Conservation (phyloP, 2,113 vertebrate species). For the Leiothrix lutea region DNA sequence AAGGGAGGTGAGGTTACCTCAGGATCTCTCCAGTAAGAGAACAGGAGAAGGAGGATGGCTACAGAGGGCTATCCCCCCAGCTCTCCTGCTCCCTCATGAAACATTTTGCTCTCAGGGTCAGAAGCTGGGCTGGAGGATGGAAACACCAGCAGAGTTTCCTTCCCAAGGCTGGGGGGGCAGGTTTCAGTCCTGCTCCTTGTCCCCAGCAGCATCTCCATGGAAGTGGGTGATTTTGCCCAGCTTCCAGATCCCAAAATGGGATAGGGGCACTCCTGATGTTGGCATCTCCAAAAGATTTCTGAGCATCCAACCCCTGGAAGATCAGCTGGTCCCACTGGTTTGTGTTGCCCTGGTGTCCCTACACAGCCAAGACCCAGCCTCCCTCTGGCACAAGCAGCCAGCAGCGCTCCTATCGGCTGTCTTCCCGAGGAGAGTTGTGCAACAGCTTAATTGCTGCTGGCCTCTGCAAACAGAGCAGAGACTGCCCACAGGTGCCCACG, state of each 20-base stretch:
- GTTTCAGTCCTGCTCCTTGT: not conserved
- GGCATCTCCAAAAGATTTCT: not conserved
- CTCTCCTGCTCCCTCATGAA: not conserved
- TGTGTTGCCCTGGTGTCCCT: rapidly evolving
- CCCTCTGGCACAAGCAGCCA: not conserved
- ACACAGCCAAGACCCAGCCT: not conserved
- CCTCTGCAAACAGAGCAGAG: not conserved
- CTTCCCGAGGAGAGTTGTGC: not conserved
- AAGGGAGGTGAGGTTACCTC: rapidly evolving
- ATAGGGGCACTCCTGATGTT: not conserved
- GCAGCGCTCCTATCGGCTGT: rapidly evolving
- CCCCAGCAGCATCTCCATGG: rapidly evolving
- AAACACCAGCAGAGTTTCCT: rapidly evolving
- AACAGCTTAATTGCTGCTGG: not conserved
- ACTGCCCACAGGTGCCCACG: not conserved
- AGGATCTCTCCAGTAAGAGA: not conserved
- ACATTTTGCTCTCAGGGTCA: not conserved
- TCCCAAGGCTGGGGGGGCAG: rapidly evolving
- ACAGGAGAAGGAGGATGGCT: not conserved
- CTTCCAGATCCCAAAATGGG: not conserved
- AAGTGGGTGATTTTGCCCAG: not conserved
- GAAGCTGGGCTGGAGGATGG: not conserved
- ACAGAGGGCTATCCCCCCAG: rapidly evolving
- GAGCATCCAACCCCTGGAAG: not conserved
- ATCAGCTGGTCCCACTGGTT: not conserved